These are phyloP conservation scores for Caenorhabditis sp. DNA, from an alignment of 2,888 invertebrate species.

Conservation along the genomic window DNA sequence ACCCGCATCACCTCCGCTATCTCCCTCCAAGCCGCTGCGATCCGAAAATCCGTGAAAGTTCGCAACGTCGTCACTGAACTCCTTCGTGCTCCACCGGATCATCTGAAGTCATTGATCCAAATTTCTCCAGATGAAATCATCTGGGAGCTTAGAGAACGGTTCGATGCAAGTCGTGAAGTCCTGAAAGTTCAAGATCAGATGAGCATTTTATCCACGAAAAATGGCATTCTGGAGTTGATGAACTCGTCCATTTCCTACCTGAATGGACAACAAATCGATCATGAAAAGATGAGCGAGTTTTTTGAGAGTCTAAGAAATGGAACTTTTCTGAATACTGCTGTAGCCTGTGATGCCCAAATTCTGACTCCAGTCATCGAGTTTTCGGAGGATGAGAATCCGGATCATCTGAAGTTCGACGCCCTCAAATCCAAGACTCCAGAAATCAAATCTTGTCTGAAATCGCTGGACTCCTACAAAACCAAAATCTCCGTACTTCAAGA, in stretches of 20 bases:
- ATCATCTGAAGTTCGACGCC: no score
- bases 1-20: constrained; percentile 27
- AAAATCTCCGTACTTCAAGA: not conserved
- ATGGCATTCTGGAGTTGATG: not conserved
- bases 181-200: not conserved
- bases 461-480: not conserved
- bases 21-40: not conserved
- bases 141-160: not conserved
- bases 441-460: not conserved
- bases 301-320: not conserved
- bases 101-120: not conserved
- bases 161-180: not conserved
- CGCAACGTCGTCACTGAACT: constrained; percentile 12
- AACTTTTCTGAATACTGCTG: not conserved
- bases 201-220: not conserved
- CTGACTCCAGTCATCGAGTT: not conserved
- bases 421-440: no score
- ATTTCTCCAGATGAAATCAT: not conserved
- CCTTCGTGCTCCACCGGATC: not conserved
- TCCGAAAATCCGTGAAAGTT: constrained; percentile 1
- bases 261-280: not conserved
- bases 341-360: not conserved
- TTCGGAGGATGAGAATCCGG: not conserved
- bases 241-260: not conserved
- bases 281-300: not conserved